Evolutionary conservation across 2,888 invertebrate species (phyloP).

Genomic region (Molanna angustata): DNA sequence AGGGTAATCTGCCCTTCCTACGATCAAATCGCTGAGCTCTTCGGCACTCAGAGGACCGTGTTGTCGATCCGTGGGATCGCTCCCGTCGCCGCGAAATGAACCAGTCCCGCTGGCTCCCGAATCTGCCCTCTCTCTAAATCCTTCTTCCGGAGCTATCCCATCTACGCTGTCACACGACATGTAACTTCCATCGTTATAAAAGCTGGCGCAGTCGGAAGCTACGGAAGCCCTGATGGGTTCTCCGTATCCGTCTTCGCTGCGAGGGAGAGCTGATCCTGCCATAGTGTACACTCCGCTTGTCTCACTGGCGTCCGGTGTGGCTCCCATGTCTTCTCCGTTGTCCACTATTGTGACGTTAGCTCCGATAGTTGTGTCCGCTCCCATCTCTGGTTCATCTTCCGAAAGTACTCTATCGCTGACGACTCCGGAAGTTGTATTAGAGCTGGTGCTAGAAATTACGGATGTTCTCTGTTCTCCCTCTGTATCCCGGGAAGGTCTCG

Average conservation of each 20-base stretch:
- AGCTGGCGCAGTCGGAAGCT: conserved; percentile 33
- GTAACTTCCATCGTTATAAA: conserved; percentile 26
- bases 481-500: conserved; percentile 59
- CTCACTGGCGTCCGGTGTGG: conserved; percentile 56
- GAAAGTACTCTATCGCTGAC: conserved; percentile 94
- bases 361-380: conserved; percentile 81
- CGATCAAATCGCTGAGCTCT: conserved; percentile 79
- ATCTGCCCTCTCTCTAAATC: conserved; percentile 67
- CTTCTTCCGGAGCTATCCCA: conserved; percentile 44
- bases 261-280: conserved; percentile 58
- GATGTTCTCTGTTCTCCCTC: conserved; percentile 80
- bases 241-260: conserved; percentile 41
- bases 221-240: conserved; percentile 38
- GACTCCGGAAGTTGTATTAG: conserved; percentile 96
- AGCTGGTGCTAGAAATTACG: conserved; percentile 89
- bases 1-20: conserved; percentile 75
- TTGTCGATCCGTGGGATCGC: conserved; percentile 78
- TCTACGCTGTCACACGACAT: conserved; percentile 53
- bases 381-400: conserved; percentile 89
- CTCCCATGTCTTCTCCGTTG: conserved; percentile 58
- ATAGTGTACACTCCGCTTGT: conserved; percentile 85
- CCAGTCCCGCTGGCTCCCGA: conserved; percentile 76
- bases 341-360: no score
- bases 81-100: conserved; percentile 86
- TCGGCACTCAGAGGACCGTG: conserved; percentile 77